Evolutionary conservation across 2,888 invertebrate species (phyloP).

Genomic region (Cantharis flavilabris): DNA sequence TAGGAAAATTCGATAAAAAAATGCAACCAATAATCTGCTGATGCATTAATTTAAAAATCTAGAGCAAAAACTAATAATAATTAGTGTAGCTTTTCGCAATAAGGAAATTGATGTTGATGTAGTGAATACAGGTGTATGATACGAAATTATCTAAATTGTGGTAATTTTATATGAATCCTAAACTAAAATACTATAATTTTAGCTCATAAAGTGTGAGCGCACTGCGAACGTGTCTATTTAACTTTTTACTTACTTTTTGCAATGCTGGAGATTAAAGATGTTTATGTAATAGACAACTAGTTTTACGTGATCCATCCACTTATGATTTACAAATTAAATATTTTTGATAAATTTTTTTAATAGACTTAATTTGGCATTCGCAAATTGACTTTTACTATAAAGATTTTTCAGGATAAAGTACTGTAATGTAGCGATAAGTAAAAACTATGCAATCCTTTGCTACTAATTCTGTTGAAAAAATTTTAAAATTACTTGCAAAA

Average conservation of each 20-base stretch:
- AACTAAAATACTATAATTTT: conserved; percentile 17
- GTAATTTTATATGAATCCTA: conserved; percentile 8
- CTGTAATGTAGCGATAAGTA: too few relatives aligned
- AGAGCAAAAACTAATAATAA: background rate
- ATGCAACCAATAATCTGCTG: background rate
- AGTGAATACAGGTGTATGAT: conserved; percentile 7
- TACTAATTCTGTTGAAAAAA: too few relatives aligned
- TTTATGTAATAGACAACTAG: conserved; percentile 5
- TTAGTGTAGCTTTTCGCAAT: background rate
- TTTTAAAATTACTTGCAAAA: too few relatives aligned
- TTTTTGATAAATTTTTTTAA: background rate
- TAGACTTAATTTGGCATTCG: background rate
- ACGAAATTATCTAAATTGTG: conserved; percentile 20
- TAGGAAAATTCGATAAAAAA: background rate
- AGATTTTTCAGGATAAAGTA: background rate
- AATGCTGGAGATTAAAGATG: background rate
- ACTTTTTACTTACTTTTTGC: background rate
- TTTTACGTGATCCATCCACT: background rate
- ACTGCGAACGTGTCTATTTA: conserved; percentile 13
- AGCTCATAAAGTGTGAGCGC: conserved; percentile 14
- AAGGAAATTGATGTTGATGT: conserved; percentile 6
- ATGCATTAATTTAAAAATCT: background rate
- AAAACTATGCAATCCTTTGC: too few relatives aligned
- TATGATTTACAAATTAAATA: background rate
- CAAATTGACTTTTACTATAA: background rate